These are phyloP conservation scores for Atrichornis clamosus DNA, from an alignment of 2,113 vertebrate genomes.

Conservation along the genomic window DNA sequence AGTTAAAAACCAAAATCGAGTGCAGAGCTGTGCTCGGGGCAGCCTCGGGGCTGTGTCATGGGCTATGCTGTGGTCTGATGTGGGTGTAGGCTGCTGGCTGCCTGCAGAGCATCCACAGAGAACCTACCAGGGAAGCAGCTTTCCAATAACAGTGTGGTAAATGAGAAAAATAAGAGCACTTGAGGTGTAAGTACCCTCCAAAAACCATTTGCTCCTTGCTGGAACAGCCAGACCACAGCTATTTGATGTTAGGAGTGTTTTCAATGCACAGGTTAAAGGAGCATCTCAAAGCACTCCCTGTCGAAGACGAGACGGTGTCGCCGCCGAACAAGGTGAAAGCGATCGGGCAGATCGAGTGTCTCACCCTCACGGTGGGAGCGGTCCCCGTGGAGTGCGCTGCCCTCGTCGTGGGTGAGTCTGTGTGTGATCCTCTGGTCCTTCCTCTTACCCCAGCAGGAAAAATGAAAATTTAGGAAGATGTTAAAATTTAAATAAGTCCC, in stretches of 20 bases:
- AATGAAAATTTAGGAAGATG: background rate
- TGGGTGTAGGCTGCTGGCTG: background rate
- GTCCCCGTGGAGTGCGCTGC: conserved; percentile 69
- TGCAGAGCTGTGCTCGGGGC: background rate
- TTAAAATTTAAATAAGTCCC: background rate
- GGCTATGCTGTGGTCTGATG: fast-evolving
- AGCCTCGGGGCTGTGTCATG: fast-evolving
- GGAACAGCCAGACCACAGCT: background rate
- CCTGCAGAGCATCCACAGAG: background rate
- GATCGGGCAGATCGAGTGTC: conserved; percentile 73
- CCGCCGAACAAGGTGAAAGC: conserved; percentile 54
- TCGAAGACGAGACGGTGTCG: conserved; percentile 53
- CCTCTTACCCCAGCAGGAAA: background rate
- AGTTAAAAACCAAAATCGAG: background rate
- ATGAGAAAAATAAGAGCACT: background rate
- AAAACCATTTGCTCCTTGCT: fast-evolving
- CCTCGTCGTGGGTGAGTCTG: conserved; percentile 75
- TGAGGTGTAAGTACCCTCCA: background rate
- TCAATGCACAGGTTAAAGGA: conserved; percentile 73
- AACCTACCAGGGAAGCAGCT: background rate
- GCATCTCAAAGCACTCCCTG: conserved; percentile 66
- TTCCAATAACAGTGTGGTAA: fast-evolving
- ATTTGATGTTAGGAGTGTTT: background rate
- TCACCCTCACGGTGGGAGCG: conserved; percentile 70
- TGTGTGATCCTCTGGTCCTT: background rate